Base-by-base conservation (phyloP, 2,888 invertebrate species). In the Drosophila meridiana region DNA sequence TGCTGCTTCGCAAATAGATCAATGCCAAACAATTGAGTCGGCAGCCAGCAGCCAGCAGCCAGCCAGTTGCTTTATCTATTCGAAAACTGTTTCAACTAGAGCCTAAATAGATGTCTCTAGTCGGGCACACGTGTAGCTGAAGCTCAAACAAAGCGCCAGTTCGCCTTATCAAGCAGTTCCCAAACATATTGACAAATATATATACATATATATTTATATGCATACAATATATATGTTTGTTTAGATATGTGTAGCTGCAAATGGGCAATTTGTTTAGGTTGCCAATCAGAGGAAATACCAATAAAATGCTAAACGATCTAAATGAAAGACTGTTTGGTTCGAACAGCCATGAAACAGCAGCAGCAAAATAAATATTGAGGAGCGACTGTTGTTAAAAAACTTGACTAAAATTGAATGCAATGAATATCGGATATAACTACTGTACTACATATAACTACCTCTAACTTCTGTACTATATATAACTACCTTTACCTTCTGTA, bases 241-340 rank as follows among this genome's bases (percentile, higher is more conserved):
- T 20, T 20, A 20, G 20, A 20, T 20, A 20, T 38, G 2, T 50
- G 32, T 38, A n/a, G 13, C 13, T 70, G 56, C 59, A 34, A 57
- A 62, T 64, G 59, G 65, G 40, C 78, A 78, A 82, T 82, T 52
- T 78, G 78, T 30, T 52, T 53, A 47, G 52, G 53, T 30, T 42
- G 76, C 56, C 82, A 78, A 78, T 78, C 82, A 78, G 68, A 78
- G 78, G 78, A 78, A 78, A 78, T 82, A 60, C 69, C 69, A 82
- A 78, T 78, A 60, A 82, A 78, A 78, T 43, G 63, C 79, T 80
- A 80, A 80, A 83, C 83, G 77, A 83, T 72, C 79, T 83, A 72
- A 83, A 80, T 83, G 71, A 38, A 57, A 71, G 62, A 64, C 55
- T 26, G 55, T 55, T 67, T 47, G 56, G 66, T 34, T 65, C 42